Percentiles rank a stretch among this genome's conserved stretches.
Conservation (phyloP, 1,140 invertebrate genomes). For the Brachionus manjavacas region DNA sequence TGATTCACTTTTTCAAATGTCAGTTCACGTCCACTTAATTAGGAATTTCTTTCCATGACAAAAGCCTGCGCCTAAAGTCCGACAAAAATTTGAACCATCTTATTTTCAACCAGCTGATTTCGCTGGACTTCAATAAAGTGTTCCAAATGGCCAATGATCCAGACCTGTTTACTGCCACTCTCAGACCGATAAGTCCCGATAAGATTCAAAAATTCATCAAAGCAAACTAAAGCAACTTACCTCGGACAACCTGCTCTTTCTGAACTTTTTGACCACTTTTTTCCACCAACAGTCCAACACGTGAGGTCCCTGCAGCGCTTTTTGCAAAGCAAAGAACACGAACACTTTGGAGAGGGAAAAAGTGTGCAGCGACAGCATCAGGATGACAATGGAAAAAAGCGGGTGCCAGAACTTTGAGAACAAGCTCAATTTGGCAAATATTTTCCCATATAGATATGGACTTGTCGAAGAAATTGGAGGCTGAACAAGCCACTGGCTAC, state of each 20-base stretch:
- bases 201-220: slow-evolving; percentile 1
- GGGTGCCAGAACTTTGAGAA: not conserved
- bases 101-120: slow-evolving; percentile 18
- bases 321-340: not conserved
- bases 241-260: not conserved
- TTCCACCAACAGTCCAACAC: not conserved
- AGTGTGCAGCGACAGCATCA: not conserved
- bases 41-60: slow-evolving; percentile 30
- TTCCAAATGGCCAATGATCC: not conserved
- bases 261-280: not conserved
- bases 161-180: not conserved
- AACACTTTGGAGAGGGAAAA: not conserved
- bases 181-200: slow-evolving; percentile 1
- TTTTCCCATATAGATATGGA: not conserved
- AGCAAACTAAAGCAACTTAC: not conserved
- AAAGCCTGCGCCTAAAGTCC: not conserved
- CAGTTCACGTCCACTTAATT: not conserved
- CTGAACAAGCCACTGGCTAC: not conserved
- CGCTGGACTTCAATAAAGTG: not conserved
- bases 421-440: not conserved
- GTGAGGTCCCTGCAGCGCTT: not conserved
- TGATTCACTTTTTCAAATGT: not conserved
- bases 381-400: not conserved
- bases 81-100: slow-evolving; percentile 34
- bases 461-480: not conserved